Conservation (phyloP, 2,888 invertebrate genomes). For the Drosophila setosimentum region DNA sequence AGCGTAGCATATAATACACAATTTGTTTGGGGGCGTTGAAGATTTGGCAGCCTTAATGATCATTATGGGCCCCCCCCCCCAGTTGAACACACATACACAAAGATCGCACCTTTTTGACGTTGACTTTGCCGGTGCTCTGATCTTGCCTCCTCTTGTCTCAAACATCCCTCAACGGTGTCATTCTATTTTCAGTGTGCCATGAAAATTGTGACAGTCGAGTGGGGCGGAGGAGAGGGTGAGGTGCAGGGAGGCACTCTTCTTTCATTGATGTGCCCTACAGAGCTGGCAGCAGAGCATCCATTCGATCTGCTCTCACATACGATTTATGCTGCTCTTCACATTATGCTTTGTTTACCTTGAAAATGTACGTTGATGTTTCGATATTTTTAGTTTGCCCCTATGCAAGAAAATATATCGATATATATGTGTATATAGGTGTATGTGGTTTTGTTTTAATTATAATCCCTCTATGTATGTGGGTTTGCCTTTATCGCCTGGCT, state of each 20-base stretch:
- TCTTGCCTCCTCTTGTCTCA: conserved; percentile 26
- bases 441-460: conserved; percentile 71
- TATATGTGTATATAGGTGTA: conserved; percentile 19
- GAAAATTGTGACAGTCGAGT: conserved; percentile 55
- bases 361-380: conserved; percentile 51
- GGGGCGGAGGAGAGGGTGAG: background rate
- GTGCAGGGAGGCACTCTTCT: conserved; percentile 26
- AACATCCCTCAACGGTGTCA: conserved; percentile 4
- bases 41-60: conserved; percentile 41
- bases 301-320: conserved; percentile 11
- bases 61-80: conserved; percentile 26
- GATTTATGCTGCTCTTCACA: conserved; percentile 61
- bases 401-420: conserved; percentile 25
- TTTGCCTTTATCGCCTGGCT: conserved; percentile 34
- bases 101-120: conserved; percentile 54
- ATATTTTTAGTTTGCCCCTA: conserved; percentile 63
- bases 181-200: conserved; percentile 71
- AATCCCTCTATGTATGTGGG: conserved; percentile 42
- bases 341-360: conserved; percentile 78
- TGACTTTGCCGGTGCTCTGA: conserved; percentile 54
- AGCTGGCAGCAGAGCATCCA: conserved; percentile 20
- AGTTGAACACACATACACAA: conserved; percentile 29
- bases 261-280: conserved; percentile 44
- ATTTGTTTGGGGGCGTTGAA: conserved; percentile 44
- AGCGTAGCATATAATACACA: conserved; percentile 20